Percentiles rank a stretch among this genome's conserved stretches.
These are phyloP conservation scores for Drosophila punjabiensis DNA, from an alignment of 1,140 invertebrate species.

Conservation along the genomic window DNA sequence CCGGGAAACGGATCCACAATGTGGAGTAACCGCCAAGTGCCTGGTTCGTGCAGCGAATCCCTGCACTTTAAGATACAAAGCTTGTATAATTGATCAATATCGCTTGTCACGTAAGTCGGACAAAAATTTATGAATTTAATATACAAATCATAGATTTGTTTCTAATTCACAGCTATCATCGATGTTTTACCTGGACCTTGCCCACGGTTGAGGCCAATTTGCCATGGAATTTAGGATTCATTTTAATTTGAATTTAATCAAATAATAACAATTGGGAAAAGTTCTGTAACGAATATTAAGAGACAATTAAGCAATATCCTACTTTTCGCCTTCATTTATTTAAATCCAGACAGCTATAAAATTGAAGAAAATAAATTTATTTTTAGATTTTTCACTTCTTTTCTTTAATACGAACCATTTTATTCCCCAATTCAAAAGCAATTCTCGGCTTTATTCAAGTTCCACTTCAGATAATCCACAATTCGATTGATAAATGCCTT, in stretches of 20 bases:
- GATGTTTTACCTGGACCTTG: not conserved
- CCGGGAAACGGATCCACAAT: not conserved
- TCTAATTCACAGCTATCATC: not conserved
- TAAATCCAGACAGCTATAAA: too few relatives aligned
- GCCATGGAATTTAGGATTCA: not conserved
- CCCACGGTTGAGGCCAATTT: not conserved
- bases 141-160: not conserved
- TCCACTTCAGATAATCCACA: not conserved
- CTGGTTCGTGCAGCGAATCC: not conserved
- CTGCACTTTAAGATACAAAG: not conserved
- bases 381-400: too few relatives aligned
- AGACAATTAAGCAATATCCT: too few relatives aligned
- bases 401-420: not conserved
- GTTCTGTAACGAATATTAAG: too few relatives aligned
- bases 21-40: not conserved
- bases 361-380: too few relatives aligned
- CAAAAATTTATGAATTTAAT: not conserved
- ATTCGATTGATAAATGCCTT: not conserved
- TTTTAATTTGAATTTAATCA: not conserved
- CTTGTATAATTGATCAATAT: not conserved
- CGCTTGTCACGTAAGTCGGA: not conserved
- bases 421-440: not conserved
- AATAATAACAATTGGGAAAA: not conserved
- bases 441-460: not conserved
- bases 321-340: too few relatives aligned